Conservation (phyloP, 37 sponge, comb jelly and placozoan genomes). For the Hormiphora californensis region DNA sequence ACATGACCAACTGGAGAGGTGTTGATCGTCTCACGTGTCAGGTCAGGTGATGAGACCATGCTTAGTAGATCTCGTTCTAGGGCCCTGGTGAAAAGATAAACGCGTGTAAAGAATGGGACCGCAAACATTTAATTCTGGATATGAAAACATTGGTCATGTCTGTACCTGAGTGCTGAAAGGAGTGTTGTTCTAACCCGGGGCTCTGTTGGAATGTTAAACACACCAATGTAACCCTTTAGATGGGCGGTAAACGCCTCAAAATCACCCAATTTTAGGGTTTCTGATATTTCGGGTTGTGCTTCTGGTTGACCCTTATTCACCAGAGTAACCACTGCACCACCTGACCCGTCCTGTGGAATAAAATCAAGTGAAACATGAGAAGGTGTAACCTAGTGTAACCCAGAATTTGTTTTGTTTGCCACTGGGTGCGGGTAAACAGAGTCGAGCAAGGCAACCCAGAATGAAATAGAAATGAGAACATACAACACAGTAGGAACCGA, state of each 20-base stretch:
- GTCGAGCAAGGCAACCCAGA: too few species aligned
- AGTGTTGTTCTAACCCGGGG: neutral
- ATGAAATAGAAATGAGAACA: too few species aligned
- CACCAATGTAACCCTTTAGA: neutral
- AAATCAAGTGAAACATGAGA: too few species aligned
- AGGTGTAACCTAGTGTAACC: too few species aligned
- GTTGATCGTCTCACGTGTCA: constrained; percentile 17
- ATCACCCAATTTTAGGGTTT: neutral
- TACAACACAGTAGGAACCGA: too few species aligned
- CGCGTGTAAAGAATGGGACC: neutral
- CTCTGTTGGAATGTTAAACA: constrained; percentile 12
- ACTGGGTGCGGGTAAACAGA: too few species aligned
- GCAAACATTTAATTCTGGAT: neutral
- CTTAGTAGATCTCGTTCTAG: neutral
- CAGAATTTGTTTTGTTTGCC: too few species aligned
- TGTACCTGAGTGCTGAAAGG: neutral
- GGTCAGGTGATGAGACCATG: neutral
- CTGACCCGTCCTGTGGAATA: too few species aligned
- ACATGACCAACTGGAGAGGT: constrained; percentile 1
- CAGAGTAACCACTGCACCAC: neutral
- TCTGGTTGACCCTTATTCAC: neutral
- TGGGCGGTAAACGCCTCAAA: neutral
- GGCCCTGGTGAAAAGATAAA: neutral
- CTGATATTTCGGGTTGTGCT: constrained; percentile 1
- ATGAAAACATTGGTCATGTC: neutral